Evolutionary conservation across 2,888 invertebrate genomes (phyloP), one percentile per base, ranked within the genome.

Genomic region (Cantharis lateralis): DNA sequence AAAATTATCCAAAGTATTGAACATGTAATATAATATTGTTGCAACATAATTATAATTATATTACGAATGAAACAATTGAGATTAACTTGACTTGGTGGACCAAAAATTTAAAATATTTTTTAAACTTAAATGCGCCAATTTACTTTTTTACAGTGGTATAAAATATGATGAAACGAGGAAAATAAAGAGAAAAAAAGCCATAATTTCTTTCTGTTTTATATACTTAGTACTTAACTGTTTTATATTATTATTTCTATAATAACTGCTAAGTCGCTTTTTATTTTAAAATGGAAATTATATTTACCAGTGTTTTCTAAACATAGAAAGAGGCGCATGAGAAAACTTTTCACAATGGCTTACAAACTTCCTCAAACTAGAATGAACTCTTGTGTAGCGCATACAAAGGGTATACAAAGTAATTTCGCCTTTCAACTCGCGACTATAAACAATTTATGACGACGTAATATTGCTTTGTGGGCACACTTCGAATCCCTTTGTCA

Each of bases 381-480:
- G 78, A 78, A 78, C 78, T 78, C 76, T 78, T 78, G 76, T 76
- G 76, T 77, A 74, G 74, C 75, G 77, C 75, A 75, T 78, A 77
- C 78, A 81, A 80, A 75, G 76, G 78, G 78, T 80, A 78, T 79
- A 76, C 82, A 84, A 83, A 84, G 81, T 82, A 83, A 83, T 84
- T 82, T 82, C 83, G 83, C 83, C 82, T 84, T 83, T 83, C 82
- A 83, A 82, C 80, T 80, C 82, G 64, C 64, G 82, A 83, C 83
- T 83, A 84, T 84, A 84, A 84, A 84, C 84, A 84, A 84, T 84
- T 83, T 84, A 82, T 81, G 82, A 82, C 81, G 81, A 80, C 81
- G 84, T 84, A 84, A 85, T 84, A 84, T 83, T 82, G 83, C 84
- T 84, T 84, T 84, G 84, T 84, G 83, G 81, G 80, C 81, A 80